Conservation (phyloP, 2,888 invertebrate species). For the Drosophila mulleri region DNA sequence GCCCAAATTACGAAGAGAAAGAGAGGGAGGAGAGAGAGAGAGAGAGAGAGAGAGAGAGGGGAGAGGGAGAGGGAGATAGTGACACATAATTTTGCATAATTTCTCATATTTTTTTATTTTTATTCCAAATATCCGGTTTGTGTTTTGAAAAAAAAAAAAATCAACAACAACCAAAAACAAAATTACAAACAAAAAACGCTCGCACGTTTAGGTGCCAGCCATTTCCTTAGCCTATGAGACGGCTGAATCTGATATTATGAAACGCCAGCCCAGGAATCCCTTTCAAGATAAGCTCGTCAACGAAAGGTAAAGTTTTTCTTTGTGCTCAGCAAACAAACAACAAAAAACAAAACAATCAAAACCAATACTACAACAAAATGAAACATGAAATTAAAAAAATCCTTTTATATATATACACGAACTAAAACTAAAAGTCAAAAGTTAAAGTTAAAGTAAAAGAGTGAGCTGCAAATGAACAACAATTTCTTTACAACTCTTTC, state of each 20-base stretch:
- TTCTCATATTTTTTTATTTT: conserved; percentile 75
- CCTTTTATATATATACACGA: conserved; percentile 31
- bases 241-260: conserved; percentile 99
- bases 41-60: conserved; percentile 7
- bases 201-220: conserved; percentile 93
- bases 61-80: conserved; percentile 5
- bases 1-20: conserved; percentile 3
- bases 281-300: conserved; percentile 99
- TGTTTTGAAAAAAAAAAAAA: conserved; percentile 7
- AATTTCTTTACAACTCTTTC: conserved; percentile 21
- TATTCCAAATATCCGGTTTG: conserved; percentile 45
- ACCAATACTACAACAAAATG: conserved; percentile 38
- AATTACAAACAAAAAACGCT: conserved; percentile 29
- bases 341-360: conserved; percentile 19
- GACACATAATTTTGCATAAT: conserved; percentile 53
- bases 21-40: neutral
- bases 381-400: conserved; percentile 24
- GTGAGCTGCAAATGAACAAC: conserved; percentile 40
- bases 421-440: conserved; percentile 44
- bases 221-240: conserved; percentile 99
- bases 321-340: conserved; percentile 63
- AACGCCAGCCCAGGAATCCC: conserved; percentile 98
- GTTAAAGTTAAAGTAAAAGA: conserved; percentile 28
- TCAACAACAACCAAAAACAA: neutral
- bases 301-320: conserved; percentile 92